phyloP scores from a whole-genome alignment of 2,888 invertebrate genomes.

The Diaprepes abbreviatus region DNA sequence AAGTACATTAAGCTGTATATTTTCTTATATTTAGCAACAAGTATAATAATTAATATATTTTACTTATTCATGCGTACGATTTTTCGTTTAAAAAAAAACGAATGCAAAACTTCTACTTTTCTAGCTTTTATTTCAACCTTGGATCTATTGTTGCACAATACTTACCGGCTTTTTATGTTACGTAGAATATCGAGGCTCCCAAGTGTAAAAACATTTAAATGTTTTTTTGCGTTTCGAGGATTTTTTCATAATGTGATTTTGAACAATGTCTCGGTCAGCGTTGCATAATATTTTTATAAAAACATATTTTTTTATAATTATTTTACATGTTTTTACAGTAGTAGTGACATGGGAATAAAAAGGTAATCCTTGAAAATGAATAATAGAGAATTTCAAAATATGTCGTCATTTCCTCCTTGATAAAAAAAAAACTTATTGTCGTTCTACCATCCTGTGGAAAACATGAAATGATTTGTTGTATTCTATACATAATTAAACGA shows the following conservation, averaged over 20 bases:
- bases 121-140: slow-evolving; percentile 1
- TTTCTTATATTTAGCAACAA: too few relatives aligned
- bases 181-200: slow-evolving; percentile 22
- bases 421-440: slow-evolving; percentile 46
- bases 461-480: slow-evolving; percentile 63
- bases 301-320: slow-evolving; percentile 36
- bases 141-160: slow-evolving; percentile 7
- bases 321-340: slow-evolving; percentile 28
- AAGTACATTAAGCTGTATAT: too few relatives aligned
- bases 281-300: slow-evolving; percentile 43
- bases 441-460: slow-evolving; percentile 55
- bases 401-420: slow-evolving; percentile 62
- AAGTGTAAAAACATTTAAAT: slow-evolving; percentile 40
- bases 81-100: background rate
- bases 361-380: slow-evolving; percentile 56
- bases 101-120: background rate
- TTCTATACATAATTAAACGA: slow-evolving; percentile 61
- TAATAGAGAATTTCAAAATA: slow-evolving; percentile 55
- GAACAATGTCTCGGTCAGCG: slow-evolving; percentile 45
- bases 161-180: slow-evolving; percentile 4
- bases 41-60: background rate
- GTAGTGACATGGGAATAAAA: slow-evolving; percentile 50
- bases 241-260: slow-evolving; percentile 24
- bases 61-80: background rate
- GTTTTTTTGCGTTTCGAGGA: slow-evolving; percentile 24